Evolutionary conservation across 2,797 vertebrate species (phyloP).

Genomic region (Macroramphosus scolopax): DNA sequence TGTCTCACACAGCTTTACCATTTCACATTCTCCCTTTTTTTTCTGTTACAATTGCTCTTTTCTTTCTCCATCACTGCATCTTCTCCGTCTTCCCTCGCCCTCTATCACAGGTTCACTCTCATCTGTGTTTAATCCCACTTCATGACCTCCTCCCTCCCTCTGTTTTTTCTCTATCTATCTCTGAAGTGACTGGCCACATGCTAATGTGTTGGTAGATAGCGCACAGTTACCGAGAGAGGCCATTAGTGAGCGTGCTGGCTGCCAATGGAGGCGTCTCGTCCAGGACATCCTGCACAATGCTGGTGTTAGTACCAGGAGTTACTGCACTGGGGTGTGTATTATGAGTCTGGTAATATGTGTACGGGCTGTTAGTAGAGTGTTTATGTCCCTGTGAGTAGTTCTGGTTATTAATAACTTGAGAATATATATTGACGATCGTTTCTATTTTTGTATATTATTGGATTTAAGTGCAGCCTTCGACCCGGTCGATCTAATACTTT

Average conservation of each 20-base stretch:
- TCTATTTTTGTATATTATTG: too few relatives aligned
- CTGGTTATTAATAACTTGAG: too few relatives aligned
- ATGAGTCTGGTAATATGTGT: background rate
- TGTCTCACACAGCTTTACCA: too few relatives aligned
- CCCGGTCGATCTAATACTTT: too few relatives aligned
- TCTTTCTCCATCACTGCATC: constrained; percentile 23
- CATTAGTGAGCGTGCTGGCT: constrained; percentile 49
- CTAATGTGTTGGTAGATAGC: constrained; percentile 61
- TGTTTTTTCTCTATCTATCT: constrained; percentile 4
- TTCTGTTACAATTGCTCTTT: too few relatives aligned
- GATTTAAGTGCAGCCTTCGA: too few relatives aligned
- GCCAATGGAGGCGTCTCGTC: constrained; percentile 27
- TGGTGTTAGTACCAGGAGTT: constrained; percentile 26
- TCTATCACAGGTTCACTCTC: constrained; percentile 35
- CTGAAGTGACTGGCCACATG: constrained; percentile 42
- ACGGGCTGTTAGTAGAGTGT: background rate
- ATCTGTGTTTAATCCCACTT: constrained; percentile 44
- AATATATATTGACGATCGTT: too few relatives aligned
- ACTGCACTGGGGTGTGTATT: constrained; percentile 1
- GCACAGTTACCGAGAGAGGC: constrained; percentile 47
- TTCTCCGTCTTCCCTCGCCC: constrained; percentile 17
- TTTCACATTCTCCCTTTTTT: constrained; percentile 10
- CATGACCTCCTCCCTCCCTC: constrained; percentile 34
- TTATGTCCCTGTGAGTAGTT: constrained; percentile 3
- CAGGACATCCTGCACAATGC: constrained; percentile 40